Evolutionary conservation across 2,888 invertebrate genomes (phyloP), one percentile per base, ranked within the genome.

Genomic region (Hyppa rectilinea): DNA sequence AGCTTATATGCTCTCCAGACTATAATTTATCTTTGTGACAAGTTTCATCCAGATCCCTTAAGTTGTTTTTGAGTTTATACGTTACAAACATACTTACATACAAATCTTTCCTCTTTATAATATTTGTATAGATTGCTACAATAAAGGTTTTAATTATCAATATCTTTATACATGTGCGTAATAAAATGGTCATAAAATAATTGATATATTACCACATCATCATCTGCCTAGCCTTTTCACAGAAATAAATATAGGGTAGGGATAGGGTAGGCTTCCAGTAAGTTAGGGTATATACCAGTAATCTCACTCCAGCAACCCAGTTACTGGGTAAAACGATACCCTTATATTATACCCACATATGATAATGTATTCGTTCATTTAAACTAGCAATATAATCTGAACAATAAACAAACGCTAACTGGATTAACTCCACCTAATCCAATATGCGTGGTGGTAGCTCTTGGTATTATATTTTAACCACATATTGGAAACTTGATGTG

Each of bases 341-440:
- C 29, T n/a, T 58, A 4, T n/a, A 59, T 29, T 20, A 20, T 50
- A 26, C 17, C 14, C 29, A n/a, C 49, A 17, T 59, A 49, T 9
- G n/a, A 29, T 59, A 59, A 53, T 66, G 1, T 34, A 75, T 67
- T 66, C 71, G 52, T 53, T 71, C 10, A 38, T 75, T 58, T 50
- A 58, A 52, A 60, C 58, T 58, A 52, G 34, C 29, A 47, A 47
- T 78, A 58, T 75, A 58, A 78, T 62, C 58, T 34, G 49, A 72
- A 78, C 71, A 71, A 59, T 78, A 73, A 79, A 75, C 63, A 79
- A 73, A 59, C 49, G 38, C 47, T 50, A 53, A 79, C 43, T 26
- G 74, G 63, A 79, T 75, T 74, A 79, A 64, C 74, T 53, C 47
- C 43, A 29, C 31, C 63, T 75, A 75, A 80, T 64, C 65, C 64